A percentile compares a stretch with the other conserved stretches of the same genome.
These are phyloP conservation scores for Alcedo quadribrachys DNA, from an alignment of 2,797 vertebrate genomes.

Conservation along the genomic window DNA sequence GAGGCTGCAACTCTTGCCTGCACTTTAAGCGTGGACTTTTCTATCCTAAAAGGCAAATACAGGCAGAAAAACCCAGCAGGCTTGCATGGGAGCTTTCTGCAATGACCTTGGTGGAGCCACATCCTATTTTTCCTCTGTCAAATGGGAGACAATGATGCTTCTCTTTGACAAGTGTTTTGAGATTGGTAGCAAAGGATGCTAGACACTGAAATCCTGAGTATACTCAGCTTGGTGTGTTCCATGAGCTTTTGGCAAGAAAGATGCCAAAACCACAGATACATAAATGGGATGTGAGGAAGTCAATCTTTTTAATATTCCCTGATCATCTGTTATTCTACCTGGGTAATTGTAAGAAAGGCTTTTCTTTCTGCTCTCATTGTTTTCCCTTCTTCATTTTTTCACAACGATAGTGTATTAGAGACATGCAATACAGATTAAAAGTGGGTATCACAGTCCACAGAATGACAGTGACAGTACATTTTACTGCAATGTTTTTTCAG, in stretches of 20 bases:
- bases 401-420: background rate
- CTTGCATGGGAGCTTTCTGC: background rate
- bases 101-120: background rate
- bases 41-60: background rate
- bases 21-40: background rate
- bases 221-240: background rate
- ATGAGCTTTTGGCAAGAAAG: background rate
- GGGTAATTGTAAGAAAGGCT: background rate
- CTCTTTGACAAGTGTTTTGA: background rate
- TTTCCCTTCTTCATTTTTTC: background rate
- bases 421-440: background rate
- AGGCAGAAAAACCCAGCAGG: background rate
- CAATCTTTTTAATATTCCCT: background rate
- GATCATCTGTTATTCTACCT: background rate
- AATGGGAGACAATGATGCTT: background rate
- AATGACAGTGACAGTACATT: slow-evolving; percentile 18
- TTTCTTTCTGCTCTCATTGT: background rate
- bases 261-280: background rate
- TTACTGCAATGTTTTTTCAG: slow-evolving; percentile 52
- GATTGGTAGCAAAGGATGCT: background rate
- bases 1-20: background rate
- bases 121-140: background rate
- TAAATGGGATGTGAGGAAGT: accelerated
- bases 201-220: background rate
- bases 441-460: background rate